A percentile compares a stretch with the other conserved stretches of the same genome.
Evolutionary conservation across 23 tunicate species (phyloP).

Genomic region (Aplidium turbinatum): DNA sequence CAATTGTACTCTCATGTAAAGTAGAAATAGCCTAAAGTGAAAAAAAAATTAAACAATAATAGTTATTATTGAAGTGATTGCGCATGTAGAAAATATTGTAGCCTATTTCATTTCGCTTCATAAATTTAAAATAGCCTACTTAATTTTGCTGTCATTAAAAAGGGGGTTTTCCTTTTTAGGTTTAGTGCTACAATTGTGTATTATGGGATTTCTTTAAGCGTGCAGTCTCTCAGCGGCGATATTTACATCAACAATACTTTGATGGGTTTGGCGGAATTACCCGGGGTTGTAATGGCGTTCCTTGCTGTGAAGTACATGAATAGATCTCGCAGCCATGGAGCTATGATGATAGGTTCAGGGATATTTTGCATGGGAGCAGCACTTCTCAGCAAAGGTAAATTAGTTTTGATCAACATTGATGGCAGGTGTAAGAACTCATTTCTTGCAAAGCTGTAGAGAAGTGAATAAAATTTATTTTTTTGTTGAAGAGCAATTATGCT

Average conservation of each 20-base stretch:
- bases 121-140: not conserved
- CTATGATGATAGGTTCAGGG: constrained; percentile 9
- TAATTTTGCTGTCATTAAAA: too few relatives aligned
- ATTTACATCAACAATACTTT: constrained; percentile 14
- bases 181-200: constrained; percentile 18
- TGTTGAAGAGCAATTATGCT: too few relatives aligned
- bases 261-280: constrained; percentile 28
- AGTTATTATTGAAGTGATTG: too few relatives aligned
- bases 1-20: too few relatives aligned
- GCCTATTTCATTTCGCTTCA: too few relatives aligned
- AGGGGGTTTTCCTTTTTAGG: too few relatives aligned
- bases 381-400: constrained; percentile 29
- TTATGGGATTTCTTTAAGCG: constrained; percentile 31
- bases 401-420: too few relatives aligned
- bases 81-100: too few relatives aligned
- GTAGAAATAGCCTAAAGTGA: not conserved
- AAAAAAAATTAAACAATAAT: not conserved
- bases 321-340: constrained; percentile 21
- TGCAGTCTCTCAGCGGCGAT: constrained; percentile 24
- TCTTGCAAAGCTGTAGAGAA: too few relatives aligned
- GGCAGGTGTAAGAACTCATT: too few relatives aligned
- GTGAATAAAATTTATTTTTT: too few relatives aligned
- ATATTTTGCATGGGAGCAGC: constrained; percentile 35
- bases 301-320: constrained; percentile 14
- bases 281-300: constrained; percentile 16